Evolutionary conservation across 2,888 invertebrate genomes (phyloP), one percentile per base, ranked within the genome.

Genomic region (Cancer borealis): DNA sequence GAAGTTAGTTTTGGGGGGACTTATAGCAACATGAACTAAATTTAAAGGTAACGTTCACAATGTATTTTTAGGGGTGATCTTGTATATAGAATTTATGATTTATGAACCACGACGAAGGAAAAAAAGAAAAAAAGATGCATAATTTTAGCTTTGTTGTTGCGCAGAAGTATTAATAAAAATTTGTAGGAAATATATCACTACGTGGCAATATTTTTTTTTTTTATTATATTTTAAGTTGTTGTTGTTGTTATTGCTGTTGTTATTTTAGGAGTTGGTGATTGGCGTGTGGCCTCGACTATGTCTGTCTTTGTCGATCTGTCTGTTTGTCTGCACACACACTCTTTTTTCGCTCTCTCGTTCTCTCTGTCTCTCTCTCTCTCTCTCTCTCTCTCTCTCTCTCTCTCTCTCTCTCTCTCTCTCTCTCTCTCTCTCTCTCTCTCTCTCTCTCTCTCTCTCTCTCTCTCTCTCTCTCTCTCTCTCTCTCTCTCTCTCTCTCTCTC

Each of bases 21-120:
- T 54, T 54, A 30, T 26, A 91, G 26, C 91, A 54, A 60, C 73
- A 49, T n/a, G 14, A 30, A n/a, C 26, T 89, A 49, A 89, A 89
- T 47, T 26, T n/a, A 49, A 49, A 89, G 26, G 89, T 89, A 89
- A 47, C 17, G 47, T 45, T 21, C 4, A 30, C n/a, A 30, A 87
- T 5, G n/a, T 45, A 47, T 88, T 88, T 88, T 88, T 14, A 30
- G 45, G 10, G 4, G 88, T 88, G 47, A 46, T 12, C 8, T 88
- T 21, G 6, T 45, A 30, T 17, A 84, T n/a, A 26, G n/a, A 73
- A n/a, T 26, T n/a, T 73, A 73, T 73, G 73, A 73, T 8, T 73
- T 73, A 73, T n/a, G 73, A 73, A 73, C 5, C 26, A 73, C 73
- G 26, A 73, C 39, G 39, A 39, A 2, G 39, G 39, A 54, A 54